Evolutionary conservation across 2,888 invertebrate species (phyloP).

Genomic region (Nephrotoma flavescens): DNA sequence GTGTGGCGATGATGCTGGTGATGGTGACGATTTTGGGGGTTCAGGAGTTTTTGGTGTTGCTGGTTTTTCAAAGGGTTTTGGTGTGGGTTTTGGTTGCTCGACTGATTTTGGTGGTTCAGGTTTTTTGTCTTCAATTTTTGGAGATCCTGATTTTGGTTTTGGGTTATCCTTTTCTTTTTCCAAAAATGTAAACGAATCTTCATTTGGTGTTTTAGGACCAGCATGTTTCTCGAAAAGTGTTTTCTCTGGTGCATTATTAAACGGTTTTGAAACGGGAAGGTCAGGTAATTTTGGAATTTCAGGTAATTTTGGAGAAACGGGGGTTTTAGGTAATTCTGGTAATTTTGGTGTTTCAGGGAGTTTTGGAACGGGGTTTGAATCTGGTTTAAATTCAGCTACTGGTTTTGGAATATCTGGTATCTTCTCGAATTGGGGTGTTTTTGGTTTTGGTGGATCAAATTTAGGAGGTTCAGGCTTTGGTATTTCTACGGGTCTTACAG

Average conservation of each 20-base stretch:
- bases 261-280: background rate
- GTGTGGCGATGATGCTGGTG: background rate
- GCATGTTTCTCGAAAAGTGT: background rate
- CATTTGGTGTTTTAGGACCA: background rate
- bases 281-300: background rate
- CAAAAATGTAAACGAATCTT: background rate
- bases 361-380: background rate
- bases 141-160: conserved; percentile 1
- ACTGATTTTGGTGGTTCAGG: background rate
- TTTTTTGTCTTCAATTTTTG: background rate
- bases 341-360: conserved; percentile 3
- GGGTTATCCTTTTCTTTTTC: background rate
- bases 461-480: conserved; percentile 5
- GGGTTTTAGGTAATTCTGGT: background rate
- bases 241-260: background rate
- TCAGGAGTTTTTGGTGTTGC: background rate
- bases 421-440: background rate
- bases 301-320: background rate
- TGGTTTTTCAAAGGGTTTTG: background rate
- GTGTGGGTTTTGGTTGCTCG: background rate
- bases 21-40: background rate
- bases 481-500: background rate
- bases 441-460: background rate
- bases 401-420: background rate
- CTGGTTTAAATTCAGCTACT: background rate